phyloP scores from a whole-genome alignment of 2,888 invertebrate species.

The Caenorhabditis wallacei region DNA sequence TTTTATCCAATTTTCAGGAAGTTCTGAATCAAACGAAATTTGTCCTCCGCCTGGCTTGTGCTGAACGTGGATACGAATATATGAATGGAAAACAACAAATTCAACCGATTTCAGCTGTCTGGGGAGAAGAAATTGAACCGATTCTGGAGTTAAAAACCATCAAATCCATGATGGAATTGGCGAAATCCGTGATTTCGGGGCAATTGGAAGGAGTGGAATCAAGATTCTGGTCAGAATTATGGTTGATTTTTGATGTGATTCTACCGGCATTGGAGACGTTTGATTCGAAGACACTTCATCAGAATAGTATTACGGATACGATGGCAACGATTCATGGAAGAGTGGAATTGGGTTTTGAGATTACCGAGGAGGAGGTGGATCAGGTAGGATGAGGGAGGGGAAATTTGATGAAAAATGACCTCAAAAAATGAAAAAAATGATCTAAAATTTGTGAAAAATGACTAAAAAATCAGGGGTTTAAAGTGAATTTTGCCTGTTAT shows the following conservation, averaged over 20 bases:
- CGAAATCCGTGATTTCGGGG: slow-evolving; percentile 2
- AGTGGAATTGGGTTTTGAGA: slow-evolving; percentile 19
- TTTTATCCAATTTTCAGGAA: slow-evolving; percentile 13
- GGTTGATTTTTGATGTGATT: neutral
- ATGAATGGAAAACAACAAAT: neutral
- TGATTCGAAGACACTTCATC: slow-evolving; percentile 26
- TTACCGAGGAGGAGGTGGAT: slow-evolving; percentile 38
- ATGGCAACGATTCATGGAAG: slow-evolving; percentile 37
- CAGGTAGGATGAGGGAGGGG: slow-evolving; percentile 24
- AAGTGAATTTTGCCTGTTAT: no score
- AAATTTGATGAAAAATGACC: neutral
- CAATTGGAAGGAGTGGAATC: neutral
- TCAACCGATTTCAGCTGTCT: slow-evolving; percentile 2
- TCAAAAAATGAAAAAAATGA: no score
- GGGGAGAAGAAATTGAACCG: slow-evolving; percentile 33
- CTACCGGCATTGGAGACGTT: slow-evolving; percentile 39
- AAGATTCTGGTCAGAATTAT: slow-evolving; percentile 14
- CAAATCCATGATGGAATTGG: slow-evolving; percentile 13
- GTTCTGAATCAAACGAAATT: slow-evolving; percentile 18
- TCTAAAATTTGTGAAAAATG: neutral
- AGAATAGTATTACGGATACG: slow-evolving; percentile 30
- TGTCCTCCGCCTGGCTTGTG: slow-evolving; percentile 32
- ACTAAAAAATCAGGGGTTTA: neutral
- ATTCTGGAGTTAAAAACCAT: slow-evolving; percentile 37
- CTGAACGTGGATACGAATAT: slow-evolving; percentile 34